Base-by-base conservation (phyloP, 2,797 vertebrate genomes). In the Euphonia xanthogaster region DNA sequence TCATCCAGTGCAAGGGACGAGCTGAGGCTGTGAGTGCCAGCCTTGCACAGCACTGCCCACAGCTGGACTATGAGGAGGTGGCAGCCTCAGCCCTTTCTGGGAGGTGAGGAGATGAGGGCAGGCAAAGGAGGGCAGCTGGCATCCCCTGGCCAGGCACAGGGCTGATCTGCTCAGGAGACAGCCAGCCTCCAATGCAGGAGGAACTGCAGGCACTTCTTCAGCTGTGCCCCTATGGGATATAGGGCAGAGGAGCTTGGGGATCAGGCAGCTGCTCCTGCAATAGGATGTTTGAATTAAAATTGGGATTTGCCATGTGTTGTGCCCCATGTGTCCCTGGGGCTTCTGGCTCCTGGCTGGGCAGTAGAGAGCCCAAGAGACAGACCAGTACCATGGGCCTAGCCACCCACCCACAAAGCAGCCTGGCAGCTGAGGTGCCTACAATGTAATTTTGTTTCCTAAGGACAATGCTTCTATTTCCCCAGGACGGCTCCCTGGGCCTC, bases 401-500 rank as follows among this genome's bases (percentile, higher is more conserved):
- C 19, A 85, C 50, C 6, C 25, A 54, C 28, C 17, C 2, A 17
- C 63, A 75, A 75, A 68, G 21, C 63, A 79, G 31, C 50, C 67
- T 65, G 39, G 79, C 50, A 60, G 31, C 57, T 2, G 2, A 88
- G 11, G 20, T 39, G 33, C 17, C 25, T n/a, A 42, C 74, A 71
- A 35, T 5, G 23, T 25, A 0, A 14, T 60, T 85, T 51, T 39
- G 23, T 25, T 73, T 83, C 63, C 72, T 27, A 83, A 88, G 27
- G 65, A 33, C 14, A 37, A 11, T 1, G 0, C 80, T 76, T 73
- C n/a, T 42, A 1, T 70, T 83, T 80, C 39, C 33, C 28, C 22
- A 24, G 45, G 28, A 82, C 12, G 31, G 13, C 3, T 35, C n/a
- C 2, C 0, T 28, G 35, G 9, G 17, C 39, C 35, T 18, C 3